Evolutionary conservation across 2,888 invertebrate species (phyloP).

Genomic region (Lepeophtheirus nordmannii): DNA sequence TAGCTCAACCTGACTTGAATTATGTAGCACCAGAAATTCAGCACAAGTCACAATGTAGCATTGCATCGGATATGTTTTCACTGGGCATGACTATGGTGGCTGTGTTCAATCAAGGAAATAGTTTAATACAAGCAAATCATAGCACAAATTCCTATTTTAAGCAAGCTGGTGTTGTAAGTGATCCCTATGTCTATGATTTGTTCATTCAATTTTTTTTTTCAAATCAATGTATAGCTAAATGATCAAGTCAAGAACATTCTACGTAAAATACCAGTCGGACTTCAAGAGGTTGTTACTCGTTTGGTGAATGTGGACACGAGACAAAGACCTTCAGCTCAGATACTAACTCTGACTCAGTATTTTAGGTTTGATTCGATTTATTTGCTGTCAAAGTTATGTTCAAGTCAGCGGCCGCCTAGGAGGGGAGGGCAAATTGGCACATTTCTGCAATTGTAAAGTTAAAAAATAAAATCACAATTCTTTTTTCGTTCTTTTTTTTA

Average conservation of each 20-base stretch:
- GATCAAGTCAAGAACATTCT: conserved; percentile 60
- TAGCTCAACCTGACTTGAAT: conserved; percentile 86
- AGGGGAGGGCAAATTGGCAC: background rate
- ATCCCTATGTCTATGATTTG: background rate
- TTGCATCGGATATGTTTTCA: conserved; percentile 89
- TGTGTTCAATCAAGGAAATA: conserved; percentile 74
- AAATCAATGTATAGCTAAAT: conserved; percentile 49
- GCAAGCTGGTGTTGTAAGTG: conserved; percentile 50
- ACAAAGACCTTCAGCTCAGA: conserved; percentile 74
- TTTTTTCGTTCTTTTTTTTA: no score
- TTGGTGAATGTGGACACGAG: conserved; percentile 67
- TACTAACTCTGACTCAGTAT: conserved; percentile 73
- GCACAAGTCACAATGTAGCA: conserved; percentile 59
- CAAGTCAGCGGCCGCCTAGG: background rate
- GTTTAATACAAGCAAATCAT: conserved; percentile 77
- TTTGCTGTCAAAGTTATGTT: conserved; percentile 15
- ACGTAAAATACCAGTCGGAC: conserved; percentile 58
- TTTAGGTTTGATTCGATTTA: conserved; percentile 50
- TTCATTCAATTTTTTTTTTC: conserved; percentile 23
- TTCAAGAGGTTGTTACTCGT: conserved; percentile 68
- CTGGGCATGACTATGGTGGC: conserved; percentile 84
- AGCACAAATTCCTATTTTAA: conserved; percentile 73
- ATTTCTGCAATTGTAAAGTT: no score
- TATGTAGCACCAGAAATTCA: conserved; percentile 91
- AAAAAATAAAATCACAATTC: no score